Evolutionary conservation across 2,888 invertebrate species (phyloP).

Genomic region (Polietes domitor): DNA sequence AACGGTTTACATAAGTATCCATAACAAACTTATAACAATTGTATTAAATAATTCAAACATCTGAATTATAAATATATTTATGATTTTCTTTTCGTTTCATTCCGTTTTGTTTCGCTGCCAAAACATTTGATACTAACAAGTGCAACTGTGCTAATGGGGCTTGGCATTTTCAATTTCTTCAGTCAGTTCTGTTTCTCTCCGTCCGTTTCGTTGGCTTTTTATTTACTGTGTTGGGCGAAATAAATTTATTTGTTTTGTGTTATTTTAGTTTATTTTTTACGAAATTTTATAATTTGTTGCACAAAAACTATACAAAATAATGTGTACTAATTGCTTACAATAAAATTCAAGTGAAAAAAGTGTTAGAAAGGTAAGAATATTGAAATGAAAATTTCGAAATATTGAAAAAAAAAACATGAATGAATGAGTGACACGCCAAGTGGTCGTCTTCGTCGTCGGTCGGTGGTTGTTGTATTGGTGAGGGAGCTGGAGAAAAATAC

Average conservation of each 20-base stretch:
- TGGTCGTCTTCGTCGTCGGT: slow-evolving; percentile 52
- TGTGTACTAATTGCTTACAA: slow-evolving; percentile 47
- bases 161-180: slow-evolving; percentile 56
- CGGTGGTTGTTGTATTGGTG: neutral
- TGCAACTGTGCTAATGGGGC: slow-evolving; percentile 52
- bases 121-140: slow-evolving; percentile 22
- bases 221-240: slow-evolving; percentile 39
- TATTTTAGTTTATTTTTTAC: slow-evolving; percentile 50
- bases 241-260: slow-evolving; percentile 45
- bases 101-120: neutral
- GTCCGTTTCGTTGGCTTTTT: slow-evolving; percentile 55
- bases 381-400: slow-evolving; percentile 5
- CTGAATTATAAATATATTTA: too few relatives aligned
- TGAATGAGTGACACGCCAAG: slow-evolving; percentile 51
- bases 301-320: slow-evolving; percentile 28
- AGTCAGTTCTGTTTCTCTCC: slow-evolving; percentile 23
- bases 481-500: slow-evolving; percentile 38
- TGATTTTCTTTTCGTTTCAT: too few relatives aligned
- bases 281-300: slow-evolving; percentile 43
- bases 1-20: too few relatives aligned
- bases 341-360: slow-evolving; percentile 25
- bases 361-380: slow-evolving; percentile 55
- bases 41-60: too few relatives aligned
- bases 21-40: too few relatives aligned
- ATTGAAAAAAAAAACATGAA: slow-evolving; percentile 29